phyloP scores from a whole-genome alignment of 1,140 invertebrate species.

The Condylostylus longicornis region DNA sequence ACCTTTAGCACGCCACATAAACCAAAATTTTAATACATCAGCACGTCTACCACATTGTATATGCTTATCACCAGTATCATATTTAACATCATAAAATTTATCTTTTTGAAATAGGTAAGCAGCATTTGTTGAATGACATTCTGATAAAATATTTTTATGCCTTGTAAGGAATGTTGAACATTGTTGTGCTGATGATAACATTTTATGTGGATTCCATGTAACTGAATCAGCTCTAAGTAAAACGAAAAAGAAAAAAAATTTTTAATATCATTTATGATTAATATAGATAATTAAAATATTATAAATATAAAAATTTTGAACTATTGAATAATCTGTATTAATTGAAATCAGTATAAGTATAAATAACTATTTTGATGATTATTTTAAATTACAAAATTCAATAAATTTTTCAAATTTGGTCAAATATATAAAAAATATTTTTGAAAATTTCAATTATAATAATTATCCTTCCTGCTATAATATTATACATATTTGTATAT shows the following conservation, averaged over 20 bases:
- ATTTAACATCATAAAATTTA: slow-evolving; percentile 87
- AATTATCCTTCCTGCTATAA: too few species aligned
- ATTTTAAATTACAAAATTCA: too few species aligned
- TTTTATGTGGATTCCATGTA: slow-evolving; percentile 89
- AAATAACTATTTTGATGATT: too few species aligned
- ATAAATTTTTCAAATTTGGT: too few species aligned
- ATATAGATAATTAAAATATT: slow-evolving; percentile 3
- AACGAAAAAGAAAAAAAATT: too few species aligned
- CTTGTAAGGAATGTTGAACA: slow-evolving; percentile 71
- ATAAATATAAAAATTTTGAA: slow-evolving; percentile 1
- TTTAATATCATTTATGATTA: too few species aligned
- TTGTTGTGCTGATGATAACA: slow-evolving; percentile 77
- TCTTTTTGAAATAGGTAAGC: slow-evolving; percentile 90
- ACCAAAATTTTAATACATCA: slow-evolving; percentile 92
- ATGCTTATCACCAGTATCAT: slow-evolving; percentile 87
- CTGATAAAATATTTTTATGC: slow-evolving; percentile 49
- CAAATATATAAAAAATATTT: too few species aligned
- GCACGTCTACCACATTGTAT: slow-evolving; percentile 78
- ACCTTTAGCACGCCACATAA: slow-evolving; percentile 96
- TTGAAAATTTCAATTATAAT: too few species aligned
- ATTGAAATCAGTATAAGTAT: too few species aligned
- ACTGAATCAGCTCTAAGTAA: slow-evolving; percentile 78
- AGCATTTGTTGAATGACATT: slow-evolving; percentile 54
- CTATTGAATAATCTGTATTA: too few species aligned
- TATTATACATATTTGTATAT: too few species aligned